Conservation (phyloP, 2,888 invertebrate genomes). For the Dynastes tityus region DNA sequence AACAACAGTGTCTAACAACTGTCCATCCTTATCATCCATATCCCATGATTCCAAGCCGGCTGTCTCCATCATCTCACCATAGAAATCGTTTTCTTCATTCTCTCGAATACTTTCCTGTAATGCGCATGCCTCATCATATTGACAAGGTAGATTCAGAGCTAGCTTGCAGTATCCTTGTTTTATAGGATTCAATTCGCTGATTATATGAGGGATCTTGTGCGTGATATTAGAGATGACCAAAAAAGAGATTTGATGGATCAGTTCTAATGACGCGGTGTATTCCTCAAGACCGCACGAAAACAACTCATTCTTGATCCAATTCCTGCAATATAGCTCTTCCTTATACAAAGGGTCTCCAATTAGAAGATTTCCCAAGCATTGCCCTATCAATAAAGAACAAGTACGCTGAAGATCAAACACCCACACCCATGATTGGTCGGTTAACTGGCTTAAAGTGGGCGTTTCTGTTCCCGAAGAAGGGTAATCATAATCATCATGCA, state of each 20-base stretch:
- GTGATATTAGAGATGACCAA: conserved; percentile 55
- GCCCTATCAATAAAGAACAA: conserved; percentile 75
- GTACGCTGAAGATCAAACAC: conserved; percentile 76
- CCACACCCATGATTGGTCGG: conserved; percentile 73
- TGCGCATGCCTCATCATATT: conserved; percentile 67
- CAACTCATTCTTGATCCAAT: conserved; percentile 71
- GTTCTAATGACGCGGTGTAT: conserved; percentile 56
- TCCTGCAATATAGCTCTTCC: conserved; percentile 69
- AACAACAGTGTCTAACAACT: conserved; percentile 71
- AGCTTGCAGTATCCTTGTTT: conserved; percentile 62
- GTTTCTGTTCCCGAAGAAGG: conserved; percentile 69
- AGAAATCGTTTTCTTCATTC: conserved; percentile 59
- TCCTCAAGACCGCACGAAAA: conserved; percentile 66
- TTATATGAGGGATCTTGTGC: conserved; percentile 55
- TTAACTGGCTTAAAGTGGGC: conserved; percentile 70
- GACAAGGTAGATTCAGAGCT: conserved; percentile 64
- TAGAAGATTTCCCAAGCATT: conserved; percentile 74
- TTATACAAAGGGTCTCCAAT: conserved; percentile 70
- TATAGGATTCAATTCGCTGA: conserved; percentile 53
- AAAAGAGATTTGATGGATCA: conserved; percentile 58
- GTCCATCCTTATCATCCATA: conserved; percentile 70
- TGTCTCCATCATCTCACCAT: conserved; percentile 68
- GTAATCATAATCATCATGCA: conserved; percentile 63
- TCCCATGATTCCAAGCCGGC: conserved; percentile 72
- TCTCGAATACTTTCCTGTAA: conserved; percentile 56